A percentile compares a stretch with the other conserved stretches of the same genome.
These are phyloP conservation scores for Homarus gammarus DNA, from an alignment of 2,888 invertebrate species.

Conservation along the genomic window DNA sequence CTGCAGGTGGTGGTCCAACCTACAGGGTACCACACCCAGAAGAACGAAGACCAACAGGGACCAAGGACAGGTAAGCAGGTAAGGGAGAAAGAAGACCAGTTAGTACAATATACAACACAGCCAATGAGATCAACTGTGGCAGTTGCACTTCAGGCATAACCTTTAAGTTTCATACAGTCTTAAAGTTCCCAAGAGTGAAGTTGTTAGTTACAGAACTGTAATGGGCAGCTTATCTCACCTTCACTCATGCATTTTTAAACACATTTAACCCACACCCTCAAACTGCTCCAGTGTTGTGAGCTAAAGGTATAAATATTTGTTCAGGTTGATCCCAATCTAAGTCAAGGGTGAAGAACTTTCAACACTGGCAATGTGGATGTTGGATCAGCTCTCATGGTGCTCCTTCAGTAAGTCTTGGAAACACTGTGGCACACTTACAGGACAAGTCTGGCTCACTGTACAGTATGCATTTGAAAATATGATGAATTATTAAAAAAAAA, in stretches of 20 bases:
- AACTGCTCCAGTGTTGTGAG: neutral
- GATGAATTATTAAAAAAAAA: neutral
- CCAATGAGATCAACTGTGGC: neutral
- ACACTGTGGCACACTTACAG: too few species aligned
- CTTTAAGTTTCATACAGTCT: neutral
- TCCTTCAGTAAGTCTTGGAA: too few species aligned
- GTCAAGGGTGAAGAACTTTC: neutral
- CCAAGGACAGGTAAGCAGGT: conserved; percentile 20
- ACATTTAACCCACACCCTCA: neutral
- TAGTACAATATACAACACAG: conserved; percentile 3
- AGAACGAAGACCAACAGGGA: conserved; percentile 31
- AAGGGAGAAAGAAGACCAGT: conserved; percentile 15
- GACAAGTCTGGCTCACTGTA: too few species aligned
- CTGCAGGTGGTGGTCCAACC: conserved; percentile 30
- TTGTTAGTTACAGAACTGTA: neutral
- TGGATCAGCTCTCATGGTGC: too few species aligned
- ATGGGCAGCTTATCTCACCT: neutral
- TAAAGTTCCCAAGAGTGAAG: conserved; percentile 16
- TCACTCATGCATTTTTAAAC: neutral
- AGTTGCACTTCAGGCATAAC: neutral
- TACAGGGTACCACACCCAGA: conserved; percentile 39
- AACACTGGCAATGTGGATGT: conserved; percentile 3
- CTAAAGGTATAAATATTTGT: neutral
- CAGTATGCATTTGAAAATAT: neutral
- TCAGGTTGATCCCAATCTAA: neutral